phyloP scores from a whole-genome alignment of 2,113 vertebrate species.

The Callipepla squamata region DNA sequence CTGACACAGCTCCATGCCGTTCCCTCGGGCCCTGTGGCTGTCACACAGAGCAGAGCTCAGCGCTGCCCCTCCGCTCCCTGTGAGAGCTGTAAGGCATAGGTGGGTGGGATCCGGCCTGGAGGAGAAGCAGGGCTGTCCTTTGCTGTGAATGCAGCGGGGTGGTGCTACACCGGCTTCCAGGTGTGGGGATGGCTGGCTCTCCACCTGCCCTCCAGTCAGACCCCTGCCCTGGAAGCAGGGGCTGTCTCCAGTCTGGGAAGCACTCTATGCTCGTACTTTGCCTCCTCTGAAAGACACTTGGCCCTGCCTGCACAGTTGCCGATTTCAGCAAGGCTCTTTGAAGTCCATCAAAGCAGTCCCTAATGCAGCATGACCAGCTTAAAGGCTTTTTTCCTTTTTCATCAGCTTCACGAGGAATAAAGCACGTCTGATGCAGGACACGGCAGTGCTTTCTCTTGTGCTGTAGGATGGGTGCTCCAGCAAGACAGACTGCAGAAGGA shows the following conservation, averaged over 20 bases:
- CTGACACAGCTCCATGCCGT: not conserved
- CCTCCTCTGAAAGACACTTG: not conserved
- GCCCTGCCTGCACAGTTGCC: fast-evolving
- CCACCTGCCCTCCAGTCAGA: not conserved
- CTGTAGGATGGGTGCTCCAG: not conserved
- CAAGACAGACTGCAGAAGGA: not conserved
- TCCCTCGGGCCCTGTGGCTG: not conserved
- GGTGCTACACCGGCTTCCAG: not conserved
- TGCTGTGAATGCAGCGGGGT: not conserved
- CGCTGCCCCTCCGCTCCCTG: not conserved
- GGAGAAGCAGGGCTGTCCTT: not conserved
- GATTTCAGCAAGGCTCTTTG: not conserved
- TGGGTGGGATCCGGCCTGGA: not conserved
- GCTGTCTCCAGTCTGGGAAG: not conserved
- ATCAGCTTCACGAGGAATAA: not conserved
- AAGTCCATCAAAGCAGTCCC: not conserved
- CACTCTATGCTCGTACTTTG: not conserved
- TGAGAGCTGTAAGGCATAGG: not conserved
- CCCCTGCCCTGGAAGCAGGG: not conserved
- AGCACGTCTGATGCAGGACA: fast-evolving
- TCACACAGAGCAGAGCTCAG: not conserved
- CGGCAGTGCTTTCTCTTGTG: not conserved
- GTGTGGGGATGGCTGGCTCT: not conserved
- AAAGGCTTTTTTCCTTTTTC: not conserved
- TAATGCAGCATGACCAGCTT: not conserved